Conservation (phyloP, 2,113 vertebrate species). For the Pardalotus punctatus region DNA sequence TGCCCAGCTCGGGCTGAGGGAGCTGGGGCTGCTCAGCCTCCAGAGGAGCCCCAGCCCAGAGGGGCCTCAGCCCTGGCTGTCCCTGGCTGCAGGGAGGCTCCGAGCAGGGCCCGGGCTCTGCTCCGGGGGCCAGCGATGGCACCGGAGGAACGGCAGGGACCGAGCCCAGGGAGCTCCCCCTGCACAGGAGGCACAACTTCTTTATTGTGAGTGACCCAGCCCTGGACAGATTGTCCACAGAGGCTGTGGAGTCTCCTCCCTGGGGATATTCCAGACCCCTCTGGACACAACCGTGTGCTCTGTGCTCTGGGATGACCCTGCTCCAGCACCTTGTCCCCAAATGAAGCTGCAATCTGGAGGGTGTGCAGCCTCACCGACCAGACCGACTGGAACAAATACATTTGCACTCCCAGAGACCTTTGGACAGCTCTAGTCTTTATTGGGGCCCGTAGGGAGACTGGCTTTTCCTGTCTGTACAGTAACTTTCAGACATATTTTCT, state of each 20-base stretch:
- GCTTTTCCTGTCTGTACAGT: conserved; percentile 55
- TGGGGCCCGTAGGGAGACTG: neutral
- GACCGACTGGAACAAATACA: neutral
- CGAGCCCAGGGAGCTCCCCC: neutral
- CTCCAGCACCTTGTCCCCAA: neutral
- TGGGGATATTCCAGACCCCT: neutral
- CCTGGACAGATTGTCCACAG: neutral
- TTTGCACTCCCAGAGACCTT: conserved; percentile 35
- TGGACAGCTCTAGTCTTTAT: conserved; percentile 22
- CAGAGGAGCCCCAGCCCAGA: neutral
- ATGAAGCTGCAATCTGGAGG: neutral
- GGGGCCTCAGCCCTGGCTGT: neutral
- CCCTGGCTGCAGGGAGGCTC: neutral
- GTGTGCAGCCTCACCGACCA: neutral
- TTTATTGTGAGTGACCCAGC: too few species aligned
- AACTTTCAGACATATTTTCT: conserved; percentile 26
- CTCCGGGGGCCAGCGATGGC: neutral
- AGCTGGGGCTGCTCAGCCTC: neutral
- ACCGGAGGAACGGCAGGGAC: neutral
- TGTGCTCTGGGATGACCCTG: neutral
- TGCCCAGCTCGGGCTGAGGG: neutral
- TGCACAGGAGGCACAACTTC: neutral
- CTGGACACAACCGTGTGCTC: neutral
- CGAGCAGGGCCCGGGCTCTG: neutral
- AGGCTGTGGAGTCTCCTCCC: neutral